Evolutionary conservation across 2,797 vertebrate species (phyloP), one percentile per base, ranked within the genome.

Genomic region (Caiman crocodilus): DNA sequence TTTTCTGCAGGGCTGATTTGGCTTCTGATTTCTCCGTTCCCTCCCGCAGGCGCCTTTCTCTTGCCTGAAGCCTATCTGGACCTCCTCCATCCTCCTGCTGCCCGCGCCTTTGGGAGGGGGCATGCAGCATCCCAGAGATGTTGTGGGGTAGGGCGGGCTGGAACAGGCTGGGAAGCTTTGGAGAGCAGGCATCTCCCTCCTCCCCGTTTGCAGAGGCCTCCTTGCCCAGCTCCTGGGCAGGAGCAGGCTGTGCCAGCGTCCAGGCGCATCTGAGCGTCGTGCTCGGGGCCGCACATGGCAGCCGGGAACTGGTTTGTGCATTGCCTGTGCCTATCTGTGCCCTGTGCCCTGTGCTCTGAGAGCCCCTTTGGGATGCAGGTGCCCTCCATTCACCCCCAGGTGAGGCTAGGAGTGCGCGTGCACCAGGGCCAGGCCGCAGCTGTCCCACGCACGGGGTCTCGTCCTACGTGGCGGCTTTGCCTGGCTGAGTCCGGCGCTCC

Each of bases 1-100:
- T 91, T 94, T 90, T 56, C 79, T 93, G 69, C 85, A 88, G 87
- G 76, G 79, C 64, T 90, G 90, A 88, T 67, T 75, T 82, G 75
- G 85, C 80, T 84, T 77, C 79, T 88, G 82, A 50, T 58, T 88
- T 67, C 89, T 25, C 88, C 91, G 90, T 79, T 76, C 71, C 23
- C 26, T 67, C 75, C 82, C 76, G 71, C 78, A 76, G 78, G 78
- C n/a, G 28, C 58, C 69, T 74, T n/a, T 71, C 59, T n/a, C 6
- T 59, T 11, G 71, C 78, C 30, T 87, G 50, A 57, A 63, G 83
- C 30, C 79, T 79, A 25, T 56, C 35, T 84, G 90, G 85, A 63
- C 67, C 21, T 69, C 71, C 9, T 63, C 90, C 79, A 64, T 60
- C 74, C 69, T 69, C 42, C 85, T 80, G 76, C 81, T 91, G 56